phyloP scores from a whole-genome alignment of 2,888 invertebrate species.

The Morpho deidamia region DNA sequence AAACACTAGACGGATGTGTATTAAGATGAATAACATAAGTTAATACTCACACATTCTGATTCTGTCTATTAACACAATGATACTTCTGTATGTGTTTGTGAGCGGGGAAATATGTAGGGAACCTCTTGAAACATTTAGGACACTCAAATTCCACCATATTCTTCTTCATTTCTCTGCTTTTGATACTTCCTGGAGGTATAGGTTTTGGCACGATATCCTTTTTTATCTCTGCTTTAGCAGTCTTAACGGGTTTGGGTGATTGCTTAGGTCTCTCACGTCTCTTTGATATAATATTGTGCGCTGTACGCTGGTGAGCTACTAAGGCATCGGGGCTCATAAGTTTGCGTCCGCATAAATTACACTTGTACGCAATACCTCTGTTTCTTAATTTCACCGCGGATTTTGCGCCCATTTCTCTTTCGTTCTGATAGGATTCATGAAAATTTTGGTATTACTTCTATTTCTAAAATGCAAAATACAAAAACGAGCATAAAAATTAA shows the following conservation, averaged over 20 bases:
- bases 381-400: constrained; percentile 37
- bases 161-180: not conserved
- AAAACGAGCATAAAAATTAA: not conserved
- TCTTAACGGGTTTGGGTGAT: constrained; percentile 14
- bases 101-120: constrained; percentile 43
- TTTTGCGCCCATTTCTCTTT: constrained; percentile 48
- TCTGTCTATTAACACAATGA: constrained; percentile 38
- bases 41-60: constrained; percentile 46
- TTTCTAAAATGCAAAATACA: constrained; percentile 7
- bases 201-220: constrained; percentile 1
- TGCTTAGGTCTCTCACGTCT: constrained; percentile 17
- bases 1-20: no score
- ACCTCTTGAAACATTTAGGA: constrained; percentile 43
- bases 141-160: constrained; percentile 46
- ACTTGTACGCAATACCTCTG: constrained; percentile 37
- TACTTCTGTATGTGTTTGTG: constrained; percentile 50
- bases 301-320: constrained; percentile 37
- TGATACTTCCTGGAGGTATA: not conserved
- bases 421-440: constrained; percentile 13
- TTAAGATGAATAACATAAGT: no score
- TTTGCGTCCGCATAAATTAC: constrained; percentile 44
- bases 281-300: constrained; percentile 30
- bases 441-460: constrained; percentile 4
- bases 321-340: constrained; percentile 38
- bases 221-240: constrained; percentile 16